Conservation (phyloP, 2,888 invertebrate species). For the Plagiodera versicolora region DNA sequence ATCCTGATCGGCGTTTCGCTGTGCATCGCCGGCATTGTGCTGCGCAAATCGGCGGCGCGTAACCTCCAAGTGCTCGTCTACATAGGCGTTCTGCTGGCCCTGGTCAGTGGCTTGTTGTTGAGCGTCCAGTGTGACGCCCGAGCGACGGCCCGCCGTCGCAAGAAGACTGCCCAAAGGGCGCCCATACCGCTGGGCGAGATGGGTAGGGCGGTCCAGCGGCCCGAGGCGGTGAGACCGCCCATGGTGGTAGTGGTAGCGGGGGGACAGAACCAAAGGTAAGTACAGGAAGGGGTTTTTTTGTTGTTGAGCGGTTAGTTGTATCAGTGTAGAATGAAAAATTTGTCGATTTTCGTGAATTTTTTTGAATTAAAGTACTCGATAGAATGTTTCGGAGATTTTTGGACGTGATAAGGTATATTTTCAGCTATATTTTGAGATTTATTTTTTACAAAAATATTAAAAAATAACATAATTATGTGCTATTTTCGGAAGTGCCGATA, state of each 20-base stretch:
- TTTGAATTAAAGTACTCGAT: too few species aligned
- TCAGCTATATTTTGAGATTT: too few species aligned
- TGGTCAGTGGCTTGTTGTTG: slow-evolving; percentile 65
- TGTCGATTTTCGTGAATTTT: too few species aligned
- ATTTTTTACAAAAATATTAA: too few species aligned
- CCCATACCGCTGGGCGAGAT: slow-evolving; percentile 48
- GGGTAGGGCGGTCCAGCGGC: too few species aligned
- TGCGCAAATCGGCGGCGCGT: slow-evolving; percentile 65
- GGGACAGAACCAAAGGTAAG: slow-evolving; percentile 35
- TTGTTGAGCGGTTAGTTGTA: too few species aligned
- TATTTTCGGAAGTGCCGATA: too few species aligned
- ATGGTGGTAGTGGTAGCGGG: slow-evolving; percentile 23
- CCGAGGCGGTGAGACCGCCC: slow-evolving; percentile 34
- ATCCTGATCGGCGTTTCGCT: slow-evolving; percentile 67
- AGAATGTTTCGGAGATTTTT: too few species aligned
- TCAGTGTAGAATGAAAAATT: too few species aligned
- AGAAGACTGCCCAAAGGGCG: slow-evolving; percentile 43
- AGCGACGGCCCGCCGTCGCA: slow-evolving; percentile 44
- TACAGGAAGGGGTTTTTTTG: background rate
- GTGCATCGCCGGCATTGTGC: slow-evolving; percentile 66
- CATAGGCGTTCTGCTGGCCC: slow-evolving; percentile 64
- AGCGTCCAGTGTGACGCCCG: slow-evolving; percentile 66
- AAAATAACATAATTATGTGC: too few species aligned
- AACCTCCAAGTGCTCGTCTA: slow-evolving; percentile 69
- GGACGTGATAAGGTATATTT: too few species aligned